Base-by-base conservation (phyloP, 2,797 vertebrate species). In the Varecia variegata region DNA sequence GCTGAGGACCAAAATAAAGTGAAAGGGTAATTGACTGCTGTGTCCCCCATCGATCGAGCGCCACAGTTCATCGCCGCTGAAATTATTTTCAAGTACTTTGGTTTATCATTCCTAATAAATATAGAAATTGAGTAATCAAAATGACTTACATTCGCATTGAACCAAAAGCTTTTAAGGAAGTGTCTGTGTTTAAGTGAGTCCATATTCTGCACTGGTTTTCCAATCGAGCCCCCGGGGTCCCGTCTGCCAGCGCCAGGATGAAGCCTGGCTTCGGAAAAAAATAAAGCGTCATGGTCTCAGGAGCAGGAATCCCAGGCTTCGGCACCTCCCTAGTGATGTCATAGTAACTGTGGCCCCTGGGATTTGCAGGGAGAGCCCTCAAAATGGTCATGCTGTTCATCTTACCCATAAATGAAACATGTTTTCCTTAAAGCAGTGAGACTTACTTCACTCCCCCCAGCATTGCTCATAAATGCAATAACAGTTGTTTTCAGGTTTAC, bases 21-120 rank as follows among this genome's bases (percentile, higher is more conserved):
- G 96, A 98, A 97, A 97, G 96, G 97, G 97, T 98, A 98, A 98
- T 98, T 98, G 98, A 91, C 98, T 98, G 98, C 96, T 94, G 52
- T 98, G 98, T 98, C 95, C 97, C 79, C 91, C 94, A 98, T 98
- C 86, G 98, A 99, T 98, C 25, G 1, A 68, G 58, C 38, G 77
- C 88, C 82, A 47, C 96, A 92, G 96, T 97, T 98, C 97, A 95
- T 92, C 90, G 91, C 96, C 97, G 90, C 96, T 96, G 98, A 86
- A 89, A 54, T 97, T 96, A 97, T 98, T 98, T 98, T 98, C 96
- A 97, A 98, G 96, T 95, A 92, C 97, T 97, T 98, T 90, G 97
- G 97, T 97, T 95, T 97, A 96, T 97, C 95, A 97, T 97, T 95
- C 96, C 96, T 98, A 98, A 98, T 97, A 97, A 97, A 97, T 88